phyloP scores from a whole-genome alignment of 2,797 vertebrate genomes.

The Liparis tanakae region DNA sequence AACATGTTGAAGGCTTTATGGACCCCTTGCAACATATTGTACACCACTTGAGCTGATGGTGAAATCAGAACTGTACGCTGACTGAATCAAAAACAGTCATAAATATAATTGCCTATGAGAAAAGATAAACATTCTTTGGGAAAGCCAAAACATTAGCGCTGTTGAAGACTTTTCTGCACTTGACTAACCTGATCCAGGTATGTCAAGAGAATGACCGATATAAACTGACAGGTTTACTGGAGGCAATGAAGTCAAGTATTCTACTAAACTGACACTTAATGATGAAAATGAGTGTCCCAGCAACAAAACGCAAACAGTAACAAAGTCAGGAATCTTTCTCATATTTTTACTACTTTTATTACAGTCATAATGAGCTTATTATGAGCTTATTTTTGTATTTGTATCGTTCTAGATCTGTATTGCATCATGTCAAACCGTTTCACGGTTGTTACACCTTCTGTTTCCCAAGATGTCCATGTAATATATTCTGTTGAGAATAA shows the following conservation, averaged over 20 bases:
- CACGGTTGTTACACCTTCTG: background rate
- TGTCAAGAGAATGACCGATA: conserved; percentile 15
- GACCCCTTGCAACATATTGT: conserved; percentile 54
- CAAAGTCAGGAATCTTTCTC: conserved; percentile 13
- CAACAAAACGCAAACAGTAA: conserved; percentile 12
- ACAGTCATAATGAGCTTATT: background rate
- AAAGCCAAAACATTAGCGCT: conserved; percentile 35
- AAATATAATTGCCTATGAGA: conserved; percentile 53
- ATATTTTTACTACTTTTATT: conserved; percentile 1
- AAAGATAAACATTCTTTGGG: conserved; percentile 47
- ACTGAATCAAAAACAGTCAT: conserved; percentile 61
- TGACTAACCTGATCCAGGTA: conserved; percentile 39
- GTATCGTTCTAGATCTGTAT: background rate
- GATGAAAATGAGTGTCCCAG: conserved; percentile 1
- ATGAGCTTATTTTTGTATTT: background rate
- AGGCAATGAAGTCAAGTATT: conserved; percentile 41
- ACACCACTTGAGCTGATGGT: conserved; percentile 51
- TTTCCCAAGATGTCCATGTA: background rate
- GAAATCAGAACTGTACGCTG: conserved; percentile 66
- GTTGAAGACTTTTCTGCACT: conserved; percentile 42
- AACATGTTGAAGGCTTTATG: conserved; percentile 69
- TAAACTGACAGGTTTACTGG: conserved; percentile 42
- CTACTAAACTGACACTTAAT: conserved; percentile 18
- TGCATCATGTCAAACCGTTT: conserved; percentile 11
- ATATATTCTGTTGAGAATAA: conserved; percentile 16